Conservation (phyloP, 1,140 invertebrate genomes). For the Campoletis sonorensis region DNA sequence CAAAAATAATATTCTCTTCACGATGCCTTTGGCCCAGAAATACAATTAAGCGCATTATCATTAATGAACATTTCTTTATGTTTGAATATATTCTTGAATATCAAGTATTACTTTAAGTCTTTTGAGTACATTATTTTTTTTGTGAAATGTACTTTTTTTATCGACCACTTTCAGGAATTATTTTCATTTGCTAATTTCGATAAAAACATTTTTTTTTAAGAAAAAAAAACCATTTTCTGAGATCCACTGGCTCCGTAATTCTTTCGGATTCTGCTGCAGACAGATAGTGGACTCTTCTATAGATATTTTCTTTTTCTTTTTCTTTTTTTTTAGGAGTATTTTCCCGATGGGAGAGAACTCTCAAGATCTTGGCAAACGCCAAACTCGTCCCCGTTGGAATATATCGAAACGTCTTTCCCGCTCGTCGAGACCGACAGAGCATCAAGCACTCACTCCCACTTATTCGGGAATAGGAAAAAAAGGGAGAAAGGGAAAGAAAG, state of each 20-base stretch:
- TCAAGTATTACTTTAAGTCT: no score
- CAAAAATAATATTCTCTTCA: background rate
- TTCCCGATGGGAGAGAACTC: slow-evolving; percentile 18
- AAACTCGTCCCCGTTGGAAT: slow-evolving; percentile 42
- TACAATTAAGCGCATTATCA: background rate
- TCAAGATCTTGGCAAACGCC: slow-evolving; percentile 39
- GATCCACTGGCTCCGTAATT: slow-evolving; percentile 24
- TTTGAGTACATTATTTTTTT: no score
- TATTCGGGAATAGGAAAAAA: slow-evolving; percentile 21
- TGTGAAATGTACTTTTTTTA: no score
- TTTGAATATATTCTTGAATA: no score
- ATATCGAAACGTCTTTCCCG: slow-evolving; percentile 38
- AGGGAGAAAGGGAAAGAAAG: slow-evolving; percentile 19
- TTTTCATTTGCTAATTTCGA: background rate
- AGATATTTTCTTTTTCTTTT: background rate
- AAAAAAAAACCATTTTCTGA: background rate
- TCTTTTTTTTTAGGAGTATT: slow-evolving; percentile 33
- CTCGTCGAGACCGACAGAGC: slow-evolving; percentile 33
- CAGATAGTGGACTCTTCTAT: background rate
- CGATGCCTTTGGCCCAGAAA: background rate
- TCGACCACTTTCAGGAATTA: no score
- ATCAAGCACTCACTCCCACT: slow-evolving; percentile 40
- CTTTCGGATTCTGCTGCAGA: slow-evolving; percentile 19
- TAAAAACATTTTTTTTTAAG: background rate
- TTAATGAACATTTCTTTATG: no score